phyloP scores from a whole-genome alignment of 2,113 vertebrate species.

The Coregonus clupeaformis region DNA sequence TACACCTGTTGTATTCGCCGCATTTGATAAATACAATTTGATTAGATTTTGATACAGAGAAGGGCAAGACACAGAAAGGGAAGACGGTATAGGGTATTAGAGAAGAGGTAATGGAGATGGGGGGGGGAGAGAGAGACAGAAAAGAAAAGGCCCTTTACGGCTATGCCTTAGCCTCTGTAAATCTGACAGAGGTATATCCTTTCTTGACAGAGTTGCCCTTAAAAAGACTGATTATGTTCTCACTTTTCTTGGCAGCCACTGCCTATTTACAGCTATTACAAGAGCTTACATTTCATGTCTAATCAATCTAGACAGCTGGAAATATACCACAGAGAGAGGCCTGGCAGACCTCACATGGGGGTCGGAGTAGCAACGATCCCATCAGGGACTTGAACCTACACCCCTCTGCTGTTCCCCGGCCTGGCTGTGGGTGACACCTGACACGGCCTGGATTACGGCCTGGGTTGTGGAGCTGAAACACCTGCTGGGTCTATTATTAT shows the following conservation, averaged over 20 bases:
- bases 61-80: not conserved
- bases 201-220: not conserved
- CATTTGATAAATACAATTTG: too few species aligned
- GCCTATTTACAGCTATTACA: conserved; percentile 34
- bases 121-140: not conserved
- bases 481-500: conserved; percentile 42
- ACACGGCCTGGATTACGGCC: conserved; percentile 19
- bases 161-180: conserved; percentile 5
- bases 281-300: conserved; percentile 34
- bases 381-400: conserved; percentile 25
- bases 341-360: not conserved
- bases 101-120: not conserved
- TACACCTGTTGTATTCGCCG: too few species aligned
- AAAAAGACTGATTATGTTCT: conserved; percentile 44
- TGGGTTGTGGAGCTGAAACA: conserved; percentile 52
- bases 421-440: conserved; percentile 31
- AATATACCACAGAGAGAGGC: conserved; percentile 29
- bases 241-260: conserved; percentile 43
- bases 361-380: conserved; percentile 9
- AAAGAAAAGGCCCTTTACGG: not conserved
- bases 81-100: not conserved
- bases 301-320: conserved; percentile 61
- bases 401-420: conserved; percentile 14
- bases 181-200: conserved; percentile 19
- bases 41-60: not conserved